Evolutionary conservation across 2,797 vertebrate species (phyloP), one percentile per base, ranked within the genome.

Genomic region (Gymnothorax javanicus): DNA sequence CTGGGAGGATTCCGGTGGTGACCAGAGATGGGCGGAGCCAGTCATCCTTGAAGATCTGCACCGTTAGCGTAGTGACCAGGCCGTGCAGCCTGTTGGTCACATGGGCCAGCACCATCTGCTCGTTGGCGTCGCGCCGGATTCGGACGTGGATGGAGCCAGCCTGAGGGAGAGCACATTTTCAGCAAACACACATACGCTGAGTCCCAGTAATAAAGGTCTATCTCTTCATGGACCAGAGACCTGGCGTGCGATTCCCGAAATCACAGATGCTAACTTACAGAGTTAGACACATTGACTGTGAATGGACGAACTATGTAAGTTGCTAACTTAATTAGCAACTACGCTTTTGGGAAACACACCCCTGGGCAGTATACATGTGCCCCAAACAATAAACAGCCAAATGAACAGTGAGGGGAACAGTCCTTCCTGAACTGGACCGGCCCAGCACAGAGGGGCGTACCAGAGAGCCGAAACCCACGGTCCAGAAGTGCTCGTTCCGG

Each of bases 1-100:
- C 91, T 71, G 97, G 92, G 60, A 97, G 94, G 75, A 96, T 86
- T 89, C 96, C 96, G 1, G 96, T 95, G 1, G 96, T 95, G 52
- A 96, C 92, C 89, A 98, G 94, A 0, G 95, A 93, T 25, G 98
- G 97, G 9, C 98, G 95, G 77, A 94, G 95, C 98, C 98, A 99
- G 91, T 99, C 98, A 86, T 99, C 98, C 91, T 99, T 99, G 89
- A 99, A 99, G 94, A 99, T 98, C 91, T 99, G 98, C 88, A 99
- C 96, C 0, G 97, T 98, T 91, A 99, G 94, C 3, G 96, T 96
- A 87, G 97, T 97, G 82, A 99, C 98, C 6, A 99, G 93, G 0
- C 97, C 95, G 91, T 96, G 96, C 4, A 99, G 96, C 0, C 98
- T 97, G 91, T 97, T 98, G 90, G 98, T 98, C 92, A 99, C 98